These are phyloP conservation scores for Drosophila miranda DNA, from an alignment of 1,140 invertebrate genomes.

Conservation along the genomic window DNA sequence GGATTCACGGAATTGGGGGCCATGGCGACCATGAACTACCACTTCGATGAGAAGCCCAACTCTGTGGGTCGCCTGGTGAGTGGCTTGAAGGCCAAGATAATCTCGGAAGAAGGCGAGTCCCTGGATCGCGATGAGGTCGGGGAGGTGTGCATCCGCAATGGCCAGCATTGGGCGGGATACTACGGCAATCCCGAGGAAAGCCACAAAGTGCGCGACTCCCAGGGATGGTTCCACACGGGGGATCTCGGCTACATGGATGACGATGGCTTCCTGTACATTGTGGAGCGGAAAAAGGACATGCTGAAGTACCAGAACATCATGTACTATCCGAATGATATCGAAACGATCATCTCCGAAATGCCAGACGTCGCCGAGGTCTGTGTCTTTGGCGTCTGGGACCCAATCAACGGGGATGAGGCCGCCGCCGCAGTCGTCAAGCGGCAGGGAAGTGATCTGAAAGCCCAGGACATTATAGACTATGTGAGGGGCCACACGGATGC, in stretches of 20 bases:
- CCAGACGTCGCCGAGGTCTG: constrained; percentile 63
- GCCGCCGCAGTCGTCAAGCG: constrained; percentile 64
- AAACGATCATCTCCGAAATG: constrained; percentile 53
- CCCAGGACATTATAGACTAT: constrained; percentile 61
- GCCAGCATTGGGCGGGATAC: constrained; percentile 64
- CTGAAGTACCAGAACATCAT: constrained; percentile 81
- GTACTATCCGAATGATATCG: constrained; percentile 72
- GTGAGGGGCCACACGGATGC: constrained; percentile 38
- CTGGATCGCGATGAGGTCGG: constrained; percentile 59
- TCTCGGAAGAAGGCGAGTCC: constrained; percentile 46
- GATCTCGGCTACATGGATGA: constrained; percentile 86
- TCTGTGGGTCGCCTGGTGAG: constrained; percentile 48
- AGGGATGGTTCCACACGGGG: constrained; percentile 86
- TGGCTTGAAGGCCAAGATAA: constrained; percentile 71
- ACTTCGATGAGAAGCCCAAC: constrained; percentile 63
- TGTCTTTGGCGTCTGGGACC: constrained; percentile 67
- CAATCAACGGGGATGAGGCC: constrained; percentile 52
- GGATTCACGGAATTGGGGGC: constrained; percentile 59
- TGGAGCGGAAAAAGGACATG: constrained; percentile 86
- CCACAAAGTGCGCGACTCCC: constrained; percentile 38
- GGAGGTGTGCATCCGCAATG: constrained; percentile 53
- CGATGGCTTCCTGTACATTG: constrained; percentile 83
- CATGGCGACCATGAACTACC: constrained; percentile 29
- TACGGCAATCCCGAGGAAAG: constrained; percentile 57
- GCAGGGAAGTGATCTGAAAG: constrained; percentile 28